These are phyloP conservation scores for Chiroxiphia lanceolata DNA, from an alignment of 2,797 vertebrate genomes.

Conservation along the genomic window DNA sequence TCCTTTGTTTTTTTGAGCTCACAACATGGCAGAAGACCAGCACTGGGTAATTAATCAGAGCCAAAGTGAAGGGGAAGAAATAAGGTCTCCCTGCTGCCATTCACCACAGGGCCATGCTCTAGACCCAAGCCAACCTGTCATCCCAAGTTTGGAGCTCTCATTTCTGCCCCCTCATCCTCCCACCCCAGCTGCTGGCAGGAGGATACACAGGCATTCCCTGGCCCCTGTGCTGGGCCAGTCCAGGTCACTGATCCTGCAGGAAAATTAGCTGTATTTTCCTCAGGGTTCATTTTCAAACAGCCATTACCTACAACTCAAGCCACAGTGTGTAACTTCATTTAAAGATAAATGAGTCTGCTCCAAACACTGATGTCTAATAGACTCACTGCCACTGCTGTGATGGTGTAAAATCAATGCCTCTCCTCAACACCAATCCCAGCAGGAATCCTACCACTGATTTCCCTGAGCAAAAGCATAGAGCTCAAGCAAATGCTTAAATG, in stretches of 20 bases:
- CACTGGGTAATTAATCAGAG: not conserved
- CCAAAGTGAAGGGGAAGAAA: not conserved
- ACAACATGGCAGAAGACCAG: not conserved
- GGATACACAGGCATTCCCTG: not conserved
- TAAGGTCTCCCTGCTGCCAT: not conserved
- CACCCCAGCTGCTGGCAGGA: not conserved
- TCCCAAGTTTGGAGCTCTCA: not conserved
- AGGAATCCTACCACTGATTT: not conserved
- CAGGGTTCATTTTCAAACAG: not conserved
- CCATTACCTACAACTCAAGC: not conserved
- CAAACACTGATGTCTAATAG: not conserved
- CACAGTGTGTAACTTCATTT: not conserved
- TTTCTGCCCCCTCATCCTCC: not conserved
- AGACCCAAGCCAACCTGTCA: not conserved
- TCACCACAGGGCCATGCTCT: fast-evolving
- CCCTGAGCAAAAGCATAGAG: not conserved
- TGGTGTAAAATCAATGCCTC: not conserved
- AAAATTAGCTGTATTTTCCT: not conserved
- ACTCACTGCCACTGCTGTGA: not conserved
- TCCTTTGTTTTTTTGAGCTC: not conserved
- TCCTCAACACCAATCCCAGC: not conserved
- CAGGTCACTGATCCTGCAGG: not conserved
- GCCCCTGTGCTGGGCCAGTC: not conserved
- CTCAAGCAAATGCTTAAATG: not conserved
- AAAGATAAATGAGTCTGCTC: not conserved